Evolutionary conservation across 2,797 vertebrate genomes (phyloP).

Genomic region (Glossophaga mutica): DNA sequence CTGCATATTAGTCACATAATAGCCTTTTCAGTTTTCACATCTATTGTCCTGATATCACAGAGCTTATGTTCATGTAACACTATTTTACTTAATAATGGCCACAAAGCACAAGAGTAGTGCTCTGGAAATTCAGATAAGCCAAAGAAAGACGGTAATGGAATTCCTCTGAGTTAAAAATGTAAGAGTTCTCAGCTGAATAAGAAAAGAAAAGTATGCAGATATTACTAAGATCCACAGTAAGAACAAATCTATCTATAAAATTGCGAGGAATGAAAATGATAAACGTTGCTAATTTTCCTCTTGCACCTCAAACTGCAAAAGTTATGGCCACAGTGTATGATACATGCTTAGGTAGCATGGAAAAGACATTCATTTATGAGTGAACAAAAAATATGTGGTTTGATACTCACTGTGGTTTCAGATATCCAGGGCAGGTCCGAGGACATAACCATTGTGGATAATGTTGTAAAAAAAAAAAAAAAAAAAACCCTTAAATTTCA

Average conservation of each 20-base stretch:
- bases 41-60: not conserved
- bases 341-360: not conserved
- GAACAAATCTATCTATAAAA: not conserved
- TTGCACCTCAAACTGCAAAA: not conserved
- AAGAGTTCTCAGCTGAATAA: not conserved
- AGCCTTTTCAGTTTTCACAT: not conserved
- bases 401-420: not conserved
- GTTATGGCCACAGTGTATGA: not conserved
- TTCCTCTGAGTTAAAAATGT: not conserved
- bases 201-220: not conserved
- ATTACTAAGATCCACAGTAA: not conserved
- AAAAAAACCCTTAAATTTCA: not conserved
- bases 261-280: not conserved
- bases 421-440: not conserved
- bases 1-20: not conserved
- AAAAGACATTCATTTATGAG: not conserved
- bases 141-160: not conserved
- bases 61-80: not conserved
- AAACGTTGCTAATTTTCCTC: not conserved
- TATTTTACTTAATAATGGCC: too few species aligned
- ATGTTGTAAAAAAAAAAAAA: not conserved
- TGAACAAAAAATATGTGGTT: not conserved
- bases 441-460: not conserved
- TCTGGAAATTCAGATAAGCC: not conserved
- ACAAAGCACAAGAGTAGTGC: not conserved